Percentiles rank a stretch among this genome's conserved stretches.
phyloP scores from a whole-genome alignment of 2,888 invertebrate genomes.

The Pegoplata infirma region DNA sequence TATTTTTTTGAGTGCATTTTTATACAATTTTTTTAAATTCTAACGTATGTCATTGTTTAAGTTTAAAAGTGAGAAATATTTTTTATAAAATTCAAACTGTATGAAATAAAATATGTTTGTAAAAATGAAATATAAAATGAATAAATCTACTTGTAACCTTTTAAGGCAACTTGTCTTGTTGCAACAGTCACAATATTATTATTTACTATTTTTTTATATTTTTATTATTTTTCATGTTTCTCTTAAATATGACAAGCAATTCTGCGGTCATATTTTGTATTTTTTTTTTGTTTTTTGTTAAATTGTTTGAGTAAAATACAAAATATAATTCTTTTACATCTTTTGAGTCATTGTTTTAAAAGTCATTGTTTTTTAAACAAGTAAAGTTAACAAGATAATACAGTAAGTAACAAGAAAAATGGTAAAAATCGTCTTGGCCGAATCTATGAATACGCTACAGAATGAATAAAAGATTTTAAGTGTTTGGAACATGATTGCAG shows the following conservation, averaged over 20 bases:
- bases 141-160: slow-evolving; percentile 49
- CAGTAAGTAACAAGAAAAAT: too few species aligned
- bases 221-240: neutral
- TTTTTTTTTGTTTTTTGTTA: neutral
- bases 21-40: neutral
- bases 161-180: slow-evolving; percentile 47
- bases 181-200: slow-evolving; percentile 39
- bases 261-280: neutral
- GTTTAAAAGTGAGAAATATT: too few species aligned
- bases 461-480: too few species aligned
- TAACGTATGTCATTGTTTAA: neutral
- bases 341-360: neutral
- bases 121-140: slow-evolving; percentile 20
- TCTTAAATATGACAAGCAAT: neutral
- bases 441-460: too few species aligned
- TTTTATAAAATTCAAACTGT: neutral
- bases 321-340: neutral
- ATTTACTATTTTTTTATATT: neutral
- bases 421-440: too few species aligned
- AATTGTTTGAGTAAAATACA: neutral
- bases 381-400: too few species aligned
- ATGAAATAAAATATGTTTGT: too few species aligned
- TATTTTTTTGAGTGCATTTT: too few species aligned
- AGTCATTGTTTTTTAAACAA: neutral
- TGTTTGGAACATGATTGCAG: too few species aligned